Percentiles rank a stretch among this genome's conserved stretches.
These are phyloP conservation scores for Drosophila sordidapex DNA, from an alignment of 2,888 invertebrate genomes.

Conservation along the genomic window DNA sequence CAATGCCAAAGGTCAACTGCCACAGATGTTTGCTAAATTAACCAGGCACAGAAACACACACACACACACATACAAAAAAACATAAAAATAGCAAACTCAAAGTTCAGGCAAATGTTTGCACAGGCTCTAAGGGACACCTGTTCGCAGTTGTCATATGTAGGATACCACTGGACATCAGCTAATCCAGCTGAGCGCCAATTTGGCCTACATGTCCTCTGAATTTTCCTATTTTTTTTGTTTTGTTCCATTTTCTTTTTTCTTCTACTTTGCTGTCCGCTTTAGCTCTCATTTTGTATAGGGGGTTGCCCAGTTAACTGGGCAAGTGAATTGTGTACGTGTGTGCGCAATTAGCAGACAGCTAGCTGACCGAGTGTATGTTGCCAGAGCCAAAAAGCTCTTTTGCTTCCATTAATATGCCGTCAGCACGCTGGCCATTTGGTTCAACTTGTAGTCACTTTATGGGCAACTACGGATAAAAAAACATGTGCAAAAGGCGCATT, in stretches of 20 bases:
- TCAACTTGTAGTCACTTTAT: constrained; percentile 31
- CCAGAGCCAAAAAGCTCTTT: constrained; percentile 33
- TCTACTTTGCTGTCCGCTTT: constrained; percentile 30
- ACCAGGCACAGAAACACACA: constrained; percentile 24
- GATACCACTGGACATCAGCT: constrained; percentile 54
- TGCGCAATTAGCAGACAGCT: constrained; percentile 63
- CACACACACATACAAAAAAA: constrained; percentile 6
- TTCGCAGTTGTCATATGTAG: constrained; percentile 61
- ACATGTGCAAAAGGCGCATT: constrained; percentile 8
- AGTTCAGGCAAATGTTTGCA: constrained; percentile 60
- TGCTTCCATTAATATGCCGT: constrained; percentile 60
- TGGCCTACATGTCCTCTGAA: constrained; percentile 57
- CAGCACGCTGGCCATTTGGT: constrained; percentile 21
- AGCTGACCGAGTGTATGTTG: constrained; percentile 9
- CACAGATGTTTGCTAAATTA: constrained; percentile 65
- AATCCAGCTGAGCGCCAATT: constrained; percentile 71
- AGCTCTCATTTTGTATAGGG: constrained; percentile 46
- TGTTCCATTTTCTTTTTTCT: not conserved
- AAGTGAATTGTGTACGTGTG: constrained; percentile 22
- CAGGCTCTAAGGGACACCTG: constrained; percentile 57
- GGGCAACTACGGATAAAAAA: constrained; percentile 4
- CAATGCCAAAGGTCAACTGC: constrained; percentile 63
- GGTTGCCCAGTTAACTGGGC: constrained; percentile 27
- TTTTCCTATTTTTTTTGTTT: constrained; percentile 2
- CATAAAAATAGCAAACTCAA: constrained; percentile 27